These are phyloP conservation scores for Luperina testacea DNA, from an alignment of 2,888 invertebrate genomes.

Conservation along the genomic window DNA sequence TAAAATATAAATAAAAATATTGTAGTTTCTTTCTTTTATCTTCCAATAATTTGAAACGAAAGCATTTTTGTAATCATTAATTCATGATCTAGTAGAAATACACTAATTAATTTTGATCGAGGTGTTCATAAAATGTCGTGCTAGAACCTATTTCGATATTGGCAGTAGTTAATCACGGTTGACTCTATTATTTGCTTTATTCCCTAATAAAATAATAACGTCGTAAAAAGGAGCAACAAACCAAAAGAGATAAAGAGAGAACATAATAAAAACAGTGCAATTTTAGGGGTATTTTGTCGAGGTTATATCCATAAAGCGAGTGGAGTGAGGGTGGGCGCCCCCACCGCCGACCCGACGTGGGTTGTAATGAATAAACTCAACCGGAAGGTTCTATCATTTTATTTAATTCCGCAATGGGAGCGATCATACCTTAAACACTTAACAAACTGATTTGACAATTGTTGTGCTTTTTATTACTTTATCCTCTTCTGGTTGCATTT, in stretches of 20 bases:
- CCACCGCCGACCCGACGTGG: constrained; percentile 77
- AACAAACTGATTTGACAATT: constrained; percentile 75
- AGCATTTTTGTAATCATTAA: background rate
- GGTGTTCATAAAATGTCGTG: constrained; percentile 4
- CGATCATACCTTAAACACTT: constrained; percentile 82
- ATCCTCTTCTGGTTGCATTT: background rate
- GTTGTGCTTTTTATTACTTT: constrained; percentile 52
- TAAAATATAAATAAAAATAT: constrained; percentile 37
- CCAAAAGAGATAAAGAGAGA: constrained; percentile 89
- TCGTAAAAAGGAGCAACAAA: constrained; percentile 88
- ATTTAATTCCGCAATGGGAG: constrained; percentile 87
- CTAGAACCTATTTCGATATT: constrained; percentile 37
- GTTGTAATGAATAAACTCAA: constrained; percentile 90
- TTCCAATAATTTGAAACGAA: constrained; percentile 1
- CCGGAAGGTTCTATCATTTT: constrained; percentile 86
- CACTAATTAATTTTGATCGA: background rate
- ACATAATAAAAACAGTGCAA: constrained; percentile 90
- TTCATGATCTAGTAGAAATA: background rate
- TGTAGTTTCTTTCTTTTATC: constrained; percentile 10
- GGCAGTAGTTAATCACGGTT: constrained; percentile 63
- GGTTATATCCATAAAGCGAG: constrained; percentile 90
- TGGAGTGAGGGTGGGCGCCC: constrained; percentile 77
- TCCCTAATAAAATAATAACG: constrained; percentile 88
- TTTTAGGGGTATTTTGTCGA: constrained; percentile 90
- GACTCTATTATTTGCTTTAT: constrained; percentile 75